These are phyloP conservation scores for Epinotia nisella DNA, from an alignment of 2,888 invertebrate species.

Conservation along the genomic window DNA sequence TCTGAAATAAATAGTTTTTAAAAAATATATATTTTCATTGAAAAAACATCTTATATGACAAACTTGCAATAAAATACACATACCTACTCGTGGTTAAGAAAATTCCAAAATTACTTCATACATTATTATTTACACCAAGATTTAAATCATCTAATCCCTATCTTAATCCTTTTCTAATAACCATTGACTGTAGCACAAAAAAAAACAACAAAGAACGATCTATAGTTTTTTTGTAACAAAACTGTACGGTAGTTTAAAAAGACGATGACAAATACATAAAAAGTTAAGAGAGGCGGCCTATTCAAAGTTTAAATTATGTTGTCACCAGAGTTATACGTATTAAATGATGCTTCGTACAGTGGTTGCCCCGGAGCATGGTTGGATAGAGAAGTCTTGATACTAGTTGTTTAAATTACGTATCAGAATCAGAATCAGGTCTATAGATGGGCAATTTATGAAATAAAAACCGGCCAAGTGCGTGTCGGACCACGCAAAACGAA, in stretches of 20 bases:
- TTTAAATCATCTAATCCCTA: slow-evolving; percentile 17
- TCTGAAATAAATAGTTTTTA: too few relatives aligned
- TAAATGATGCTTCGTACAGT: slow-evolving; percentile 55
- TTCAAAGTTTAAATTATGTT: slow-evolving; percentile 65
- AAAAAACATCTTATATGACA: too few relatives aligned
- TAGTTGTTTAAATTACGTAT: slow-evolving; percentile 2
- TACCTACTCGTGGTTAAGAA: too few relatives aligned
- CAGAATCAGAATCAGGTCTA: too few relatives aligned
- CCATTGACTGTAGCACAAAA: slow-evolving; percentile 64
- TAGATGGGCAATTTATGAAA: too few relatives aligned
- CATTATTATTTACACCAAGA: too few relatives aligned
- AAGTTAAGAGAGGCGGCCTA: slow-evolving; percentile 56
- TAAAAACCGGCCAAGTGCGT: too few relatives aligned
- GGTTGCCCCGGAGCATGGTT: slow-evolving; percentile 46
- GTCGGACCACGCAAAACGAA: too few relatives aligned
- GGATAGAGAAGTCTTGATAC: slow-evolving; percentile 51
- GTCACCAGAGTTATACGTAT: slow-evolving; percentile 63
- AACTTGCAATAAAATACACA: too few relatives aligned
- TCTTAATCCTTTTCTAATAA: slow-evolving; percentile 38
- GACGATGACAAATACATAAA: slow-evolving; percentile 56
- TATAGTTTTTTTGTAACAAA: slow-evolving; percentile 59
- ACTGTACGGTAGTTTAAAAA: slow-evolving; percentile 48
- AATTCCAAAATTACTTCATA: too few relatives aligned
- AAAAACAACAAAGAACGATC: slow-evolving; percentile 49
- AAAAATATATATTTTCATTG: too few relatives aligned